phyloP scores from a whole-genome alignment of 2,113 vertebrate species.

The Crypturellus undulatus region DNA sequence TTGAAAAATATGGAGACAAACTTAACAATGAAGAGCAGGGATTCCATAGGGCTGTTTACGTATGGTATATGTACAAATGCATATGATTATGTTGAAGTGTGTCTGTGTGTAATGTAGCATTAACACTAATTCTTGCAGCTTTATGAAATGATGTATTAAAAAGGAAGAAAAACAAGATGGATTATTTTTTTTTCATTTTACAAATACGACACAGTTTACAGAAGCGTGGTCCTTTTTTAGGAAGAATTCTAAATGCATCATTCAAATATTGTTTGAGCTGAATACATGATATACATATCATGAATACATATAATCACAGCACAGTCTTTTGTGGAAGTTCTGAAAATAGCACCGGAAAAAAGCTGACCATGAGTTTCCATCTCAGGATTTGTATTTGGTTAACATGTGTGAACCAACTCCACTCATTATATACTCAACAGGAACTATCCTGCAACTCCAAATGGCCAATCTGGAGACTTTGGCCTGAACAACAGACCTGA shows the following conservation, averaged over 20 bases:
- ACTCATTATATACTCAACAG: conserved; percentile 53
- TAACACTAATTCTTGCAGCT: conserved; percentile 68
- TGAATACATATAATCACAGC: conserved; percentile 81
- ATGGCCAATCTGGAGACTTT: neutral
- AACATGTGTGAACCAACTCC: conserved; percentile 39
- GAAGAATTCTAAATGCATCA: conserved; percentile 81
- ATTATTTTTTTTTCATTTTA: conserved; percentile 54
- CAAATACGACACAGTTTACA: conserved; percentile 80
- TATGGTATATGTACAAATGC: conserved; percentile 62
- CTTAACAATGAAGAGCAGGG: conserved; percentile 43
- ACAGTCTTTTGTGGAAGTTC: conserved; percentile 76
- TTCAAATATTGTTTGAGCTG: conserved; percentile 83
- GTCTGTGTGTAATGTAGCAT: conserved; percentile 69
- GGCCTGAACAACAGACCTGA: neutral
- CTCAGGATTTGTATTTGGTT: conserved; percentile 69
- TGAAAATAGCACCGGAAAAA: conserved; percentile 80
- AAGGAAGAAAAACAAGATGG: conserved; percentile 74
- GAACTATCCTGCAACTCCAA: conserved; percentile 15
- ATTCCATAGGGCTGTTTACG: conserved; percentile 64
- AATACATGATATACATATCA: conserved; percentile 81
- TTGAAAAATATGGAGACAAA: conserved; percentile 62
- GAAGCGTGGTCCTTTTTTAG: conserved; percentile 80
- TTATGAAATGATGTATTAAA: conserved; percentile 63
- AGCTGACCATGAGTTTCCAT: conserved; percentile 73
- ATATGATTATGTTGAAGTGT: conserved; percentile 63